Evolutionary conservation across 2,113 vertebrate species (phyloP).

Genomic region (Channa maculata): DNA sequence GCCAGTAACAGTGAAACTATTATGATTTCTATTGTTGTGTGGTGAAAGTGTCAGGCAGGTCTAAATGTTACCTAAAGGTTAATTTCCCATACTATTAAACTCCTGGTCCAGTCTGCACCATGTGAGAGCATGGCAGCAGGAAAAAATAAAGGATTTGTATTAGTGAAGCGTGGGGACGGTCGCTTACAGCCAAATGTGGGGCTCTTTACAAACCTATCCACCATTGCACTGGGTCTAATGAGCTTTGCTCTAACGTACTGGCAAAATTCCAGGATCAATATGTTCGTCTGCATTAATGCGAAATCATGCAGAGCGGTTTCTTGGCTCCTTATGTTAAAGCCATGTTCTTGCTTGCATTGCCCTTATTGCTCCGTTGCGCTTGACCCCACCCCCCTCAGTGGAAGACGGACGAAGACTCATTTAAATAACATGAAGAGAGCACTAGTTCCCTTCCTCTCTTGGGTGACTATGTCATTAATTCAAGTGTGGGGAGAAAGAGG

Average conservation of each 20-base stretch:
- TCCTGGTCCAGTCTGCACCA: too few species aligned
- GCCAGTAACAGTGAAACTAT: too few species aligned
- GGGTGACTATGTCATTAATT: conserved; percentile 59
- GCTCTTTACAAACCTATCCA: too few species aligned
- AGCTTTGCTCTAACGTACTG: conserved; percentile 57
- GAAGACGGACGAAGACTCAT: conserved; percentile 50
- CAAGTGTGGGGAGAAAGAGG: conserved; percentile 41
- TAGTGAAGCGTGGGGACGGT: too few species aligned
- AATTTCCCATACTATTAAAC: too few species aligned
- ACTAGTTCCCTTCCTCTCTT: conserved; percentile 34
- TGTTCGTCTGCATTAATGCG: conserved; percentile 69
- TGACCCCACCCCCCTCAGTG: conserved; percentile 7
- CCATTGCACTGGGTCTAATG: conserved; percentile 61
- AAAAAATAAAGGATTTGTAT: too few species aligned
- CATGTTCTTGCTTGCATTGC: conserved; percentile 39
- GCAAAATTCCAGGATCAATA: conserved; percentile 76
- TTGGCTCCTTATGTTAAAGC: conserved; percentile 64
- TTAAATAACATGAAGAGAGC: conserved; percentile 58
- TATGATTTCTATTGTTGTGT: too few species aligned
- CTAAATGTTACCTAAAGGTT: too few species aligned
- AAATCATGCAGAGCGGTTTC: conserved; percentile 55
- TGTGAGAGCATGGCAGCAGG: too few species aligned
- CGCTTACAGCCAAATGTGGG: too few species aligned
- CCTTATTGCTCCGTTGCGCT: conserved; percentile 33
- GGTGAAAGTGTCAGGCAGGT: too few species aligned